Conservation (phyloP, 2,888 invertebrate genomes). For the Nephrocerus scutellatus region DNA sequence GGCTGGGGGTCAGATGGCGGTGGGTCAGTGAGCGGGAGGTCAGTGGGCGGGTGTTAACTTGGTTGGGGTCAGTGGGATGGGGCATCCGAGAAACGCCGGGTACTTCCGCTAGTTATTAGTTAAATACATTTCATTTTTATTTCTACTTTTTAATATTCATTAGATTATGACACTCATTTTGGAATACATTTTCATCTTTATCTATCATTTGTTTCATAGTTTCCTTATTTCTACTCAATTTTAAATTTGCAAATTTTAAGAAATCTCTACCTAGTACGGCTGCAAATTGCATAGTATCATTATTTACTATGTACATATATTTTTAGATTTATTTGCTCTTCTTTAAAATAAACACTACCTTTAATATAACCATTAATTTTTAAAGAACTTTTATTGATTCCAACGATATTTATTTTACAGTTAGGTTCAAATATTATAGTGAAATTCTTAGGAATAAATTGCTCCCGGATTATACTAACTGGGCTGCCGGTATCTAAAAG, state of each 20-base stretch:
- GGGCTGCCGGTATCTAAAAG: no score
- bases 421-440: no score
- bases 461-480: no score
- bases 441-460: no score
- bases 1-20: no score
- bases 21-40: no score
- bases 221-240: no score
- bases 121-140: constrained; percentile 1
- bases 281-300: constrained; percentile 1
- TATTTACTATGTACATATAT: not conserved
- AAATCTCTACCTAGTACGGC: no score
- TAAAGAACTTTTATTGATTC: constrained; percentile 7
- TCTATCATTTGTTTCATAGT: constrained; percentile 2
- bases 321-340: constrained; percentile 1
- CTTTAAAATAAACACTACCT: not conserved
- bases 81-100: no score
- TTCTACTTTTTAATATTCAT: not conserved
- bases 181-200: not conserved
- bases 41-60: no score
- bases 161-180: not conserved
- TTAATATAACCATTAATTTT: constrained; percentile 3
- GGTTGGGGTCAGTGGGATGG: no score
- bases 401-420: no score
- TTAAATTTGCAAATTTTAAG: constrained; percentile 2
- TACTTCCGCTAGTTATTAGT: constrained; percentile 1